Evolutionary conservation across 2,888 invertebrate species (phyloP), one percentile per base, ranked within the genome.

Genomic region (Orchesellides sinensis): DNA sequence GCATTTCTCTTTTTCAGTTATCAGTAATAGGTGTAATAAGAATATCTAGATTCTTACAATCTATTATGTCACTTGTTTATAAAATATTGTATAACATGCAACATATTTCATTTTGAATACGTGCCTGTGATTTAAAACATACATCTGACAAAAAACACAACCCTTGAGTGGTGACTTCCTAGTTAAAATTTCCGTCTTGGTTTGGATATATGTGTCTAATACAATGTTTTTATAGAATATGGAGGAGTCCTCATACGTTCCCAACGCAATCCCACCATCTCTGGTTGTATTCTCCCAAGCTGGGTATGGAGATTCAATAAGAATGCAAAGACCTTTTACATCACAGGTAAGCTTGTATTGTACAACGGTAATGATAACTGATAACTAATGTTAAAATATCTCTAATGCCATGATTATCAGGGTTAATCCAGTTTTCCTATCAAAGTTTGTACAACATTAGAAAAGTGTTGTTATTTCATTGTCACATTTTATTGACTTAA

Each of bases 251-350:
- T 93, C 93, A 88, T 94, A 94, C 91, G 92, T 92, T 89, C 92
- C 93, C 89, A 94, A 93, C 90, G 93, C 94, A 91, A 92, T 94
- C 90, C 93, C 93, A 91, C 94, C 94, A 89, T 93, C 94, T 90
- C 91, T 94, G 90, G 94, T 94, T 89, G 94, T 94, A 88, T 93
- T 94, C 90, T 94, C 94, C 88, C 94, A 94, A 92, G 93, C 94
- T 89, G 93, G 93, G 89, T 92, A 94, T 90, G 93, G 94, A 90
- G 94, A 94, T 91, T 93, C 94, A 88, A 92, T 94, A 89, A 92
- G 94, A 91, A 93, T 94, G 91, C 94, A 94, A 91, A 92, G 94
- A 90, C 94, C 94, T 89, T 94, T 94, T 91, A 93, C 93, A 91
- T 92, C 93, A 90, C 93, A 94, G 93, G 94, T 94, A 90, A 90